These are phyloP conservation scores for Escarpia spicata DNA, from an alignment of 2,888 invertebrate genomes.

Conservation along the genomic window DNA sequence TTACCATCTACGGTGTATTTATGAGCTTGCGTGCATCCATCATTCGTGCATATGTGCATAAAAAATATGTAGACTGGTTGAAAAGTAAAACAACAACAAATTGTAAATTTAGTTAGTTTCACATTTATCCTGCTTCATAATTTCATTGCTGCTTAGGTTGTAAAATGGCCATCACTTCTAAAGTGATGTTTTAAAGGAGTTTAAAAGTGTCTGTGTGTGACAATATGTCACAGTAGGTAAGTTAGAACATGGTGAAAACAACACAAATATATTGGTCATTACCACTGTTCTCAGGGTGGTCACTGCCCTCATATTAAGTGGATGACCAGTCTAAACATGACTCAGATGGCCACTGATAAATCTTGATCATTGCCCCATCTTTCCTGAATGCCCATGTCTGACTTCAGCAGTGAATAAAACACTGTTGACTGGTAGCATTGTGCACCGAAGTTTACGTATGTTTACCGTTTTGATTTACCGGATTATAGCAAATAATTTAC, in stretches of 20 bases:
- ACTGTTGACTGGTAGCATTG: not conserved
- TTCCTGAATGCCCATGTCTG: not conserved
- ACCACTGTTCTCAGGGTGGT: not conserved
- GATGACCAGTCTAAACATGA: conserved; percentile 16
- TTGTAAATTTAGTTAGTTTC: too few species aligned
- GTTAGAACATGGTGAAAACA: not conserved
- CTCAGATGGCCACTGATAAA: not conserved
- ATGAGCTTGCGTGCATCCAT: too few species aligned
- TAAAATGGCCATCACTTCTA: too few species aligned
- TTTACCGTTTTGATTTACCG: not conserved
- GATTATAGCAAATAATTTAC: not conserved
- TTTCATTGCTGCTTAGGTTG: too few species aligned
- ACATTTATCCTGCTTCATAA: too few species aligned
- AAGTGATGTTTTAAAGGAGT: too few species aligned
- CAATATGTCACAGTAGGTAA: not conserved
- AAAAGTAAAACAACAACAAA: too few species aligned
- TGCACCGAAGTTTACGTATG: not conserved
- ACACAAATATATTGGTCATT: not conserved
- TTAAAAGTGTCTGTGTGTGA: too few species aligned
- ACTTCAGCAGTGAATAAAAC: not conserved
- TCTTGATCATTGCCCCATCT: conserved; percentile 3
- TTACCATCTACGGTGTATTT: too few species aligned
- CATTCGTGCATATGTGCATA: too few species aligned
- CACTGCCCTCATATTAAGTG: not conserved
- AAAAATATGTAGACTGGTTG: too few species aligned